These are phyloP conservation scores for Pantala flavescens DNA, from an alignment of 1,140 invertebrate species.

Conservation along the genomic window DNA sequence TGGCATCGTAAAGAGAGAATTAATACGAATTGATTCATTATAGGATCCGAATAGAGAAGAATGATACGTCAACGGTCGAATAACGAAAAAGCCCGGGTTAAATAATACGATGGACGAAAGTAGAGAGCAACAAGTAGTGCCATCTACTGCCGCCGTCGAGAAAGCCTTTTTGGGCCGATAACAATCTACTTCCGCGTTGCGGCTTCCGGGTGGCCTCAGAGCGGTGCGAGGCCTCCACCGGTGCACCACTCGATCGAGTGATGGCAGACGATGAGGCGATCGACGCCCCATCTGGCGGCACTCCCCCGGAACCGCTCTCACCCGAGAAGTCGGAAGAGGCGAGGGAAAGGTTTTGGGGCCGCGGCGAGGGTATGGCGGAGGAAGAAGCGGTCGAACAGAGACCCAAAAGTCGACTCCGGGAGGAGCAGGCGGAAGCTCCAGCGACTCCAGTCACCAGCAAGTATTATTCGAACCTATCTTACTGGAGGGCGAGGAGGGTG, in stretches of 20 bases:
- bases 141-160: neutral
- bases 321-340: neutral
- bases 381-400: neutral
- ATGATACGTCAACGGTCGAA: too few relatives aligned
- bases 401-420: conserved; percentile 25
- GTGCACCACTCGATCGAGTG: too few relatives aligned
- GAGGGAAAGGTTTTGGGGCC: neutral
- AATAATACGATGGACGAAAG: too few relatives aligned
- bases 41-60: too few relatives aligned
- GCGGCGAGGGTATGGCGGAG: neutral
- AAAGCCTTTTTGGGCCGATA: neutral
- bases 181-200: neutral
- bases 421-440: conserved; percentile 30
- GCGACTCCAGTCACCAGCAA: conserved; percentile 23
- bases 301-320: neutral
- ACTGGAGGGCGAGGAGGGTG: conserved; percentile 72
- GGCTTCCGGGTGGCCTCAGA: neutral
- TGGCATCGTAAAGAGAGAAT: too few relatives aligned
- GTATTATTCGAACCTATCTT: conserved; percentile 64
- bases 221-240: neutral
- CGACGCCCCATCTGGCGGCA: neutral
- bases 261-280: too few relatives aligned
- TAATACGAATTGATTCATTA: too few relatives aligned
- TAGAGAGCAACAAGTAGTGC: neutral
- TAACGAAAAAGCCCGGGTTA: too few relatives aligned